Base-by-base conservation (phyloP, 2,888 invertebrate species). In the Uloborus plumipes region DNA sequence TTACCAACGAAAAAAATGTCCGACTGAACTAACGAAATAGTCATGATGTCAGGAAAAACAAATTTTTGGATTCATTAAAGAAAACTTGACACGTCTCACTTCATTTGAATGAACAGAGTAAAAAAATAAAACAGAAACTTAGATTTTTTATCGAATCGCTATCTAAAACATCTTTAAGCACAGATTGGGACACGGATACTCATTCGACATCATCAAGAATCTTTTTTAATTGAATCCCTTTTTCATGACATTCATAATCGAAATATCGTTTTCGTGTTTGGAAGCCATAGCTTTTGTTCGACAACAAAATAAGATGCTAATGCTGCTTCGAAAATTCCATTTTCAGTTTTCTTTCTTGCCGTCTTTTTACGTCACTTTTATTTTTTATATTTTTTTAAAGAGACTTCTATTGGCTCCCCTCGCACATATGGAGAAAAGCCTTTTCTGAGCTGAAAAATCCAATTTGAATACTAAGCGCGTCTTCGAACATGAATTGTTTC, bases 391-490 rank as follows among this genome's bases (percentile, higher is more conserved):
- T n/a, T 72, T 51, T 53, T 64, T 51, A 49, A 49, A 31, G 31
- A 73, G 6, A 64, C 18, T 49, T 62, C 39, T 67, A 59, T 61
- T 67, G 20, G 51, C 51, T 61, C 51, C 7, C 22, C 20, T 18
- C 11, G n/a, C 18, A 3, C 55, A 39, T 20, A 53, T 49, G 26
- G 13, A 61, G 22, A 47, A 39, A 59, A 61, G 49, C 22, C n/a
- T 26, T 26, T 53, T 76, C 61, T 53, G 62, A 76, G 51, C 39
- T 47, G 47, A 51, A 53, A 65, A 62, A 69, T 51, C 26, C 55
- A 69, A 76, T 69, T 76, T 69, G 55, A 76, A 76, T 69, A 76
- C 39, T 61, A 75, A 75, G 50, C 50, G 50, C 53, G n/a, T 76
- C 69, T 58, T n/a, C 11, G 22, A 51, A 61, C 61, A 20, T 15